A percentile compares a stretch with the other conserved stretches of the same genome.
These are phyloP conservation scores for Ictalurus punctatus DNA, from an alignment of 2,113 vertebrate genomes.

Conservation along the genomic window DNA sequence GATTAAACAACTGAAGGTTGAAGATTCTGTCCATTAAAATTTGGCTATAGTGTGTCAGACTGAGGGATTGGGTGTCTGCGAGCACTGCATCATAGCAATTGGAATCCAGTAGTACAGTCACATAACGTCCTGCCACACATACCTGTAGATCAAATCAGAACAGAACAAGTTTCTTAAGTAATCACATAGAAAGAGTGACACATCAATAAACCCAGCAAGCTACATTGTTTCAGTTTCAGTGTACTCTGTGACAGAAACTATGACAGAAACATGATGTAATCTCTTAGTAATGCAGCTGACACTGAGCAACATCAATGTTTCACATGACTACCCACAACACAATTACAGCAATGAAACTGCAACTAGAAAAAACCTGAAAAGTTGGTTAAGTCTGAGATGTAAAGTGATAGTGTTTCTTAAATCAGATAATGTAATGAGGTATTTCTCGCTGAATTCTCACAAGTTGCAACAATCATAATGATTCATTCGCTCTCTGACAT, in stretches of 20 bases:
- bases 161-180: not conserved
- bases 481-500: not conserved
- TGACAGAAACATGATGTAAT: slow-evolving; percentile 11
- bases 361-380: not conserved
- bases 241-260: not conserved
- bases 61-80: slow-evolving; percentile 69
- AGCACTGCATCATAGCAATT: slow-evolving; percentile 77
- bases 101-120: slow-evolving; percentile 84
- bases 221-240: not conserved
- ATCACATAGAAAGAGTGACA: not conserved
- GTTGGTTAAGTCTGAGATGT: not conserved
- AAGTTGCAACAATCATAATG: not conserved
- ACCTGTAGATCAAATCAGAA: slow-evolving; percentile 67
- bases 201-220: not conserved
- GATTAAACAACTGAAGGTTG: slow-evolving; percentile 68
- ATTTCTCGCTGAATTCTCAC: not conserved
- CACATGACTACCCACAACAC: too few relatives aligned
- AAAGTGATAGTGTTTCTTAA: not conserved
- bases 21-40: slow-evolving; percentile 78
- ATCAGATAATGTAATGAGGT: not conserved
- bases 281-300: not conserved
- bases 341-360: not conserved
- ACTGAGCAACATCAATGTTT: not conserved
- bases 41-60: slow-evolving; percentile 67
- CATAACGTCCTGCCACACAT: slow-evolving; percentile 74